These are phyloP conservation scores for Clangula hyemalis DNA, from an alignment of 2,797 vertebrate genomes.

Conservation along the genomic window DNA sequence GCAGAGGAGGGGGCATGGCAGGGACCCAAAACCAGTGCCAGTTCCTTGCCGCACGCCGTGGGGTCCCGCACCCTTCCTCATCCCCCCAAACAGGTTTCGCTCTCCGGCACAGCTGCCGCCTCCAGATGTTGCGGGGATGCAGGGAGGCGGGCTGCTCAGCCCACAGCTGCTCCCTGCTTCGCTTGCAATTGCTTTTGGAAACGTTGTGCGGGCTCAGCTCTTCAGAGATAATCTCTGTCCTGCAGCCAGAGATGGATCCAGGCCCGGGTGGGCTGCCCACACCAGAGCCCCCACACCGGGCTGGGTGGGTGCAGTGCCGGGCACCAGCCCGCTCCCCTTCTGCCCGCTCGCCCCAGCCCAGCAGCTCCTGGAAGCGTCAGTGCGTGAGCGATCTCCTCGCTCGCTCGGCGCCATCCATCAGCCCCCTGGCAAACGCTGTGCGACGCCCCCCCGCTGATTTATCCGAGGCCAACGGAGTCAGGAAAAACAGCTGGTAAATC, in stretches of 20 bases:
- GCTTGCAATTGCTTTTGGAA: constrained; percentile 50
- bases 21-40: neutral
- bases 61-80: neutral
- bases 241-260: neutral
- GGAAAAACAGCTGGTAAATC: constrained; percentile 74
- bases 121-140: constrained; percentile 61
- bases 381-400: constrained; percentile 23
- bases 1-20: too few species aligned
- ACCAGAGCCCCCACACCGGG: fast-evolving
- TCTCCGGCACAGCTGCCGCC: constrained; percentile 38
- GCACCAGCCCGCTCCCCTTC: neutral
- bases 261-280: neutral
- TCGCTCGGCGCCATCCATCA: constrained; percentile 61
- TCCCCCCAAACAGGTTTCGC: neutral
- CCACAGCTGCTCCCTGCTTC: constrained; percentile 63
- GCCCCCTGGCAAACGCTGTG: constrained; percentile 36
- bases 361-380: constrained; percentile 33
- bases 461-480: constrained; percentile 68
- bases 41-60: neutral
- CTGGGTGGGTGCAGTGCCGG: neutral
- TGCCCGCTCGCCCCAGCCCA: neutral
- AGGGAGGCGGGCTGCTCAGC: constrained; percentile 49
- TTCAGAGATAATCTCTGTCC: constrained; percentile 21
- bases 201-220: constrained; percentile 45
- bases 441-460: constrained; percentile 63